phyloP scores from a whole-genome alignment of 2,888 invertebrate species.

The Argyresthia albistria region DNA sequence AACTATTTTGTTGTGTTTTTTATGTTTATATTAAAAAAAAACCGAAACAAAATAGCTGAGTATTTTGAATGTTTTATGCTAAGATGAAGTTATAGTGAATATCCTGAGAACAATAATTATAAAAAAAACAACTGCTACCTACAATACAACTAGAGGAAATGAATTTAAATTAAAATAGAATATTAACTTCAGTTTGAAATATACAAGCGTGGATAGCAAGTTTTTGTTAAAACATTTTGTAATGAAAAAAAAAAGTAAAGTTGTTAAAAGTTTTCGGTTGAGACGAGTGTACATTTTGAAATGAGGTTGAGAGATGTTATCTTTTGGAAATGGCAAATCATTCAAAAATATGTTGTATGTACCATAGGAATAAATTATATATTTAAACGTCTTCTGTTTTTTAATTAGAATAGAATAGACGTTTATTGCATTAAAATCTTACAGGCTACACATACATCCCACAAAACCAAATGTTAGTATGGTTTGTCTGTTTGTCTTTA shows the following conservation, averaged over 20 bases:
- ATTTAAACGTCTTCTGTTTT: no score
- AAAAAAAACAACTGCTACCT: constrained; percentile 11
- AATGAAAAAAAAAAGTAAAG: constrained; percentile 7
- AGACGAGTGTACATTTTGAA: constrained; percentile 18
- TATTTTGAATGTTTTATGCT: constrained; percentile 9
- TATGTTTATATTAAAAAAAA: constrained; percentile 58
- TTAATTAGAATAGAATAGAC: no score
- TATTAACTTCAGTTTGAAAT: background rate
- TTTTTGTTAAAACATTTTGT: constrained; percentile 4
- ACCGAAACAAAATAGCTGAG: constrained; percentile 28
- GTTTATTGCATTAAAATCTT: no score
- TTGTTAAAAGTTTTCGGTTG: constrained; percentile 14
- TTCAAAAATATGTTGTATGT: constrained; percentile 48
- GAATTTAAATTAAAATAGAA: constrained; percentile 9
- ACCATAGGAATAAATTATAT: constrained; percentile 72
- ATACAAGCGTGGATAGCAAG: constrained; percentile 32
- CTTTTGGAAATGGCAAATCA: constrained; percentile 35
- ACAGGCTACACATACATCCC: no score
- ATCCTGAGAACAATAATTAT: no score
- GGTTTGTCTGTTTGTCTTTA: no score
- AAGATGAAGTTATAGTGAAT: no score
- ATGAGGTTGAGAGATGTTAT: constrained; percentile 11
- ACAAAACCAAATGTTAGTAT: no score
- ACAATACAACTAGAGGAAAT: constrained; percentile 14
- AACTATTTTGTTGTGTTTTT: constrained; percentile 43